Evolutionary conservation across 2,888 invertebrate species (phyloP), one percentile per base, ranked within the genome.

Genomic region (Argynnis bischoffii): DNA sequence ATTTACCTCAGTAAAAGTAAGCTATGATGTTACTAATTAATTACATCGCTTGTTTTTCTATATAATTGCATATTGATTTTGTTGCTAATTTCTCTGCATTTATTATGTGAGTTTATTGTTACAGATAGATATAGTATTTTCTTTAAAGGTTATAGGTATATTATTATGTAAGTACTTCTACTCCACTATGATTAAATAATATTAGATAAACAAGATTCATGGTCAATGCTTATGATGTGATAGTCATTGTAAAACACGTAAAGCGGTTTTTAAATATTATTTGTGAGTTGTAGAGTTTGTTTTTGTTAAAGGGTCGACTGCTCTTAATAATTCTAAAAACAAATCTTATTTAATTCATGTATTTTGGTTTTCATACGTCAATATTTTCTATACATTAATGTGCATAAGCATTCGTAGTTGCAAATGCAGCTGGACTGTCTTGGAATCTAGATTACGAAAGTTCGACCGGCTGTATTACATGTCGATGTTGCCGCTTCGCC

Each of bases 401-500:
- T 31, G 55, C 51, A 68, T 68, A 46, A 65, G 64, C 59, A 69
- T 67, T 66, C 54, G 64, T 47, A 66, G 69, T 71, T 57, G 68
- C 68, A 69, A 69, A 70, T 70, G 67, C 67, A 77, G 81, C 76
- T 80, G 77, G 79, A 78, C 78, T 76, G 72, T 76, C 78, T 70
- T 72, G 77, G 74, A 76, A 77, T 75, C 75, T 76, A 69, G 72
- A 79, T 89, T 89, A 84, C 87, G 86, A 87, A 87, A 89, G 84
- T 77, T 77, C 76, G 76, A 78, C 75, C 70, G 86, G 88, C 86
- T 86, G 85, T 84, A 82, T 81, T 88, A 86, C 83, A 80, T 85
- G 85, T 85, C 81, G 79, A 82, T 83, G 82, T 84, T 86, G 84
- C 81, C 75, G 77, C 71, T 69, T 75, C 69, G 69, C 65, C 63